phyloP scores from a whole-genome alignment of 23 tunicate genomes.

The Diplosoma virens region DNA sequence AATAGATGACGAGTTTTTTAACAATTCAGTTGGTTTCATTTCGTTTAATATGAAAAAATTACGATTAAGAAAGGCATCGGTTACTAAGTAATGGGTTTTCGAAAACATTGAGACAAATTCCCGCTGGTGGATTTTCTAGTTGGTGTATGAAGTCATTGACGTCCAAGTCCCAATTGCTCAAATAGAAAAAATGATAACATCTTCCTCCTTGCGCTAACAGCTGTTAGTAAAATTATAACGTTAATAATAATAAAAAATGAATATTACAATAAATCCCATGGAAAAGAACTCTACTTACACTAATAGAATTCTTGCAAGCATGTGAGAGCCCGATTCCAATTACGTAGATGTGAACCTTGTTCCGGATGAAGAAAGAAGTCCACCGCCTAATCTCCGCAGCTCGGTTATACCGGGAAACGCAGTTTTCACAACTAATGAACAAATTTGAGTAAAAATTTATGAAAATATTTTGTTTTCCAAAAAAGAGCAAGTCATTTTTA shows the following conservation, averaged over 20 bases:
- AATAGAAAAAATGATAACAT: constrained; percentile 75
- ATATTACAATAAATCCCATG: neutral
- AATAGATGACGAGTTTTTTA: too few species aligned
- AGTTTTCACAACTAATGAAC: constrained; percentile 54
- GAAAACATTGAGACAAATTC: constrained; percentile 36
- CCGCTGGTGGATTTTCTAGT: constrained; percentile 51
- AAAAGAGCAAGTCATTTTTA: too few species aligned
- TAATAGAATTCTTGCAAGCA: constrained; percentile 45
- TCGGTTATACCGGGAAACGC: constrained; percentile 1
- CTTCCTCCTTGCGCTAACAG: constrained; percentile 80
- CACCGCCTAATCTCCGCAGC: neutral
- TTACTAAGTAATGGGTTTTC: too few species aligned
- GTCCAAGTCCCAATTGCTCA: constrained; percentile 62
- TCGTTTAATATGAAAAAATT: too few species aligned
- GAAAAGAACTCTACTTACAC: constrained; percentile 33
- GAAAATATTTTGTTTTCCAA: too few species aligned
- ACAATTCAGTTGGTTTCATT: too few species aligned
- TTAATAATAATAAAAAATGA: neutral
- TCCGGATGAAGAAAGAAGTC: constrained; percentile 31
- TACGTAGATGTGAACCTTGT: constrained; percentile 56
- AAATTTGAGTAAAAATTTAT: too few species aligned
- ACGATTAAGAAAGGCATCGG: too few species aligned
- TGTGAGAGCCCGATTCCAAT: constrained; percentile 56
- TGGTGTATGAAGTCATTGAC: constrained; percentile 49
- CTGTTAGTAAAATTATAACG: constrained; percentile 9